Percentiles rank a stretch among this genome's conserved stretches.
Evolutionary conservation across 2,888 invertebrate genomes (phyloP).

Genomic region (Labia minor): DNA sequence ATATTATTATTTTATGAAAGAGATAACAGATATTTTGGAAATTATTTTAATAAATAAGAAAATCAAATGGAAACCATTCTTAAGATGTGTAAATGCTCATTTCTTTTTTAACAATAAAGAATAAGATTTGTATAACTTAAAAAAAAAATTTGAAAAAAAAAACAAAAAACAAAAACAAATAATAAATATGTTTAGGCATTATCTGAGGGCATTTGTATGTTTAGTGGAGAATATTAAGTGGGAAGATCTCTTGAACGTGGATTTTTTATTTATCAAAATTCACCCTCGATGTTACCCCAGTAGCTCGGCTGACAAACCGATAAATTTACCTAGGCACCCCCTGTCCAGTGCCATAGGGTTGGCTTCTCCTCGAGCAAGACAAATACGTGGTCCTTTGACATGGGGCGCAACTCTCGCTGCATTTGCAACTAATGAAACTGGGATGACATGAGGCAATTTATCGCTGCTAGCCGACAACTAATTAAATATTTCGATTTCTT

Average conservation of each 20-base stretch:
- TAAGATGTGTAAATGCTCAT: too few species aligned
- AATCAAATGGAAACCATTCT: too few species aligned
- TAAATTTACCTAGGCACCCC: slow-evolving; percentile 13
- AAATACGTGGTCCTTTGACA: neutral
- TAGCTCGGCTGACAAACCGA: neutral
- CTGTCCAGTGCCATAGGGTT: neutral
- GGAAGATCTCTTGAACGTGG: neutral
- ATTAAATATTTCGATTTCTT: slow-evolving; percentile 5
- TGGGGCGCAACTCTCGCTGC: neutral
- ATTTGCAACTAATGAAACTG: slow-evolving; percentile 6
- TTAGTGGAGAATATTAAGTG: neutral
- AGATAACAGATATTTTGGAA: too few species aligned
- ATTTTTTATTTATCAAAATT: slow-evolving; percentile 13
- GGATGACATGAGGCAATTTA: neutral
- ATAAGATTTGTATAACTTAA: too few species aligned
- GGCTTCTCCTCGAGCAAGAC: neutral
- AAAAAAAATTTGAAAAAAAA: too few species aligned
- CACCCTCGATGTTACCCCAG: neutral
- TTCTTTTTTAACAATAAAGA: too few species aligned
- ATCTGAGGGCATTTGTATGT: neutral
- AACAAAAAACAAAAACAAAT: too few species aligned
- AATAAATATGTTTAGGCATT: too few species aligned
- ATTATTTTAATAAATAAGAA: too few species aligned
- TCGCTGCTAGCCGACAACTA: neutral
- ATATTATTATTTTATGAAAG: too few species aligned